Evolutionary conservation across 37 sponge, comb jelly and placozoan genomes (phyloP), one percentile per base, ranked within the genome.

Genomic region (Agelas oroides): DNA sequence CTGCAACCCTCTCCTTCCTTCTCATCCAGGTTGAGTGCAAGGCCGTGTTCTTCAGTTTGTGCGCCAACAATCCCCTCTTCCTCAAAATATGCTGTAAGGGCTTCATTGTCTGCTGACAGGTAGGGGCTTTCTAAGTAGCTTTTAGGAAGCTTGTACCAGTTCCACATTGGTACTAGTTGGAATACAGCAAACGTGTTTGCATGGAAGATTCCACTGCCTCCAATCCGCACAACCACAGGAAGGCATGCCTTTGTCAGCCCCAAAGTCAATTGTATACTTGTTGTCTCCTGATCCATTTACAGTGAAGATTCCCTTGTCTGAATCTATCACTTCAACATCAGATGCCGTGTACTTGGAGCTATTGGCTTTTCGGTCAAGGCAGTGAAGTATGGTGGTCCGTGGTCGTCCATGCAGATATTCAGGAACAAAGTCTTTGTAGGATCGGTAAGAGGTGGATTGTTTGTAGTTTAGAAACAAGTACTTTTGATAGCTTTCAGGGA

Each of bases 121-220:
- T 46, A 46, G 46, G 46, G 46, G 8, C 46, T 46, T 8, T 46
- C 46, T 46, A 35, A 56, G 28, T 80, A 80, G 21, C 11, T 23
- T 14, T 67, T 39, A 0, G 81, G 81, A 21, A 80, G 39, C 31
- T 46, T 19, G 13, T 65, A 23, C 81, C 81, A 80, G 16, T 52
- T 25, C 81, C 81, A 80, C 20, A 5, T 1, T 69, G 54, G 25
- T 17, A 15, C n/a, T 27, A 41, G 70, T 16, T 17, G 23, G 68
- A 80, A 80, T 13, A 80, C 33, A 15, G 81, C 70, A 69, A 80
- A 80, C 66, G 59, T 80, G 81, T 31, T 80, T 80, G 70, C 81
- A 80, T 46, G 70, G 81, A 5, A 80, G 17, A 8, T 80, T 25
- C 53, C 27, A 69, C 23, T 31, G 54, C 12, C 13, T 41, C 81